Conservation (phyloP, 2,113 vertebrate genomes). For the Heloderma charlesbogerti region DNA sequence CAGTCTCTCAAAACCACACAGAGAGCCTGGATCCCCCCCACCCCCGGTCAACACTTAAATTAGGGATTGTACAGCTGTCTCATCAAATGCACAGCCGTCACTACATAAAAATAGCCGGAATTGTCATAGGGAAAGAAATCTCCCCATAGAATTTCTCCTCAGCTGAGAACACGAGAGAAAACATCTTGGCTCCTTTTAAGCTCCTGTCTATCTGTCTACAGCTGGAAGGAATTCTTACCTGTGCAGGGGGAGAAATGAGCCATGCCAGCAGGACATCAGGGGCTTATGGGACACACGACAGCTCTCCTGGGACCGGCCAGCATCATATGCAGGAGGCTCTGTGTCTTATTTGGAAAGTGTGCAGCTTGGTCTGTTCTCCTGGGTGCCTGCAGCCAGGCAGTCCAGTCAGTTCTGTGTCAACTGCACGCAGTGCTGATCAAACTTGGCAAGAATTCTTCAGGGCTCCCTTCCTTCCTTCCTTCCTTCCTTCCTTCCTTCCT, state of each 20-base stretch:
- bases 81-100: neutral
- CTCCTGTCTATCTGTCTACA: neutral
- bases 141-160: neutral
- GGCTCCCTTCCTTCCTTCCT: neutral
- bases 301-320: neutral
- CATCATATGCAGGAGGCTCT: neutral
- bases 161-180: neutral
- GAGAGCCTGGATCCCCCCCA: neutral
- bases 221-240: constrained; percentile 1
- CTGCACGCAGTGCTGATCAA: neutral
- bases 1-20: neutral
- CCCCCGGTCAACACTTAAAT: neutral
- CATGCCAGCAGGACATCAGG: neutral
- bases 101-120: neutral
- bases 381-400: neutral
- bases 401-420: neutral
- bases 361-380: neutral
- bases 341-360: neutral
- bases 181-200: neutral
- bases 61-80: neutral
- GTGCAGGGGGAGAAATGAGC: neutral
- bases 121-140: neutral
- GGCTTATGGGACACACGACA: neutral
- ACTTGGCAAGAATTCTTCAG: neutral
- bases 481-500: neutral